Evolutionary conservation across 2,888 invertebrate species (phyloP), one percentile per base, ranked within the genome.

Genomic region (Megastigmus dorsalis): DNA sequence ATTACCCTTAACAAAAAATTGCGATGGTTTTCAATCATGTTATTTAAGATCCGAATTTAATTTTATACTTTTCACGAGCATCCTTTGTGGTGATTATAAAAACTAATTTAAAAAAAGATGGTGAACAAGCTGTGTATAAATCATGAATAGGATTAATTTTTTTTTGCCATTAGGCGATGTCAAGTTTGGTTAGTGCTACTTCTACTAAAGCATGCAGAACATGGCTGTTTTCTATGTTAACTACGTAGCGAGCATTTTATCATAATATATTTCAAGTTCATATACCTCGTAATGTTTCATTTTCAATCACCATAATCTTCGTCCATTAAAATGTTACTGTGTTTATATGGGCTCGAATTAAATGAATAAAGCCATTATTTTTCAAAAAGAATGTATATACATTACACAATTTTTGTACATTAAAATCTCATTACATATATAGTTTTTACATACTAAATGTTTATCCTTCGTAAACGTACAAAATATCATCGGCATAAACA

Each of bases 401-500:
- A 33, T 62, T 54, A 41, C 28, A 33, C 20, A 43, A 26, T 23
- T 62, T 36, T 50, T 26, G 9, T 62, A 70, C 54, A 62, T 70
- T 43, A 23, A 45, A 54, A 54, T 62, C 45, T 33, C 9, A 43
- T 54, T 54, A 54, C 54, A 70, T 55, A 55, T n/a, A n/a, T n/a
- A 45, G 36, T 62, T 28, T 57, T 15, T 36, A 36, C 26, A 52
- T 52, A 54, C 23, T 28, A 41, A 65, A 38, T 20, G 18, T 33
- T 23, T 45, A 36, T n/a, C 10, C 10, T 23, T 43, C 15, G 38
- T 7, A 54, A 62, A 55, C 43, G 10, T 70, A 69, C 43, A 54
- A 54, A 70, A 54, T 45, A 67, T 73, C 36, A 55, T 45, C 52
- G 9, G 26, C 23, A 7, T 54, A 50, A 43, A 52, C 30, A 54